These are phyloP conservation scores for Sarcophaga rosellei DNA, from an alignment of 2,888 invertebrate genomes.

Conservation along the genomic window DNA sequence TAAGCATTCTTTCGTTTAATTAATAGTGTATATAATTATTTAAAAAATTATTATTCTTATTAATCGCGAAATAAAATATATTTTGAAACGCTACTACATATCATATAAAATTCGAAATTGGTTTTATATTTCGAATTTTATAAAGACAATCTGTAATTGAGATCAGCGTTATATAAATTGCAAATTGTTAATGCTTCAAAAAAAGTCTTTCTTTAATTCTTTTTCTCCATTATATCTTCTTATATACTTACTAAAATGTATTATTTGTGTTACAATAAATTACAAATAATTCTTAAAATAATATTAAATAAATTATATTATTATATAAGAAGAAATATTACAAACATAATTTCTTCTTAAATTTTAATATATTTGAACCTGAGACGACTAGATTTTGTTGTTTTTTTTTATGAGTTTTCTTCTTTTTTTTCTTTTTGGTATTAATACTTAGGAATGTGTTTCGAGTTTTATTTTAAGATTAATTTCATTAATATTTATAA, in stretches of 20 bases:
- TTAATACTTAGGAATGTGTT: constrained; percentile 60
- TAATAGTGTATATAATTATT: constrained; percentile 3
- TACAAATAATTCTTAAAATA: constrained; percentile 5
- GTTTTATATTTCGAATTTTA: too few species aligned
- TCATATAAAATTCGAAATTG: too few species aligned
- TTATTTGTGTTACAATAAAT: constrained; percentile 16
- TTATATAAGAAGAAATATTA: not conserved
- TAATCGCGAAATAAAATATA: too few species aligned
- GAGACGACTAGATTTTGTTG: constrained; percentile 69
- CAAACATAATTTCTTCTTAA: constrained; percentile 23
- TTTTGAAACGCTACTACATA: too few species aligned
- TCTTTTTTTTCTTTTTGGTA: constrained; percentile 22
- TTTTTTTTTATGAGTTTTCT: constrained; percentile 43
- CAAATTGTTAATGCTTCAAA: too few species aligned
- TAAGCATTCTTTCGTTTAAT: constrained; percentile 3
- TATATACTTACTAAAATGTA: not conserved
- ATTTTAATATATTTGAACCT: constrained; percentile 58
- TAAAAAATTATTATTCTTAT: too few species aligned
- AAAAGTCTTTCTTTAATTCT: too few species aligned
- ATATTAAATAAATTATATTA: not conserved
- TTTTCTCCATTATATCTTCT: not conserved
- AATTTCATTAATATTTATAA: not conserved
- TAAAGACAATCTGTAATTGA: too few species aligned
- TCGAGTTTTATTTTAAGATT: constrained; percentile 1
- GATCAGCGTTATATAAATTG: too few species aligned